These are phyloP conservation scores for Chromoteleia sp. DNA, from an alignment of 2,888 invertebrate genomes.

Conservation along the genomic window DNA sequence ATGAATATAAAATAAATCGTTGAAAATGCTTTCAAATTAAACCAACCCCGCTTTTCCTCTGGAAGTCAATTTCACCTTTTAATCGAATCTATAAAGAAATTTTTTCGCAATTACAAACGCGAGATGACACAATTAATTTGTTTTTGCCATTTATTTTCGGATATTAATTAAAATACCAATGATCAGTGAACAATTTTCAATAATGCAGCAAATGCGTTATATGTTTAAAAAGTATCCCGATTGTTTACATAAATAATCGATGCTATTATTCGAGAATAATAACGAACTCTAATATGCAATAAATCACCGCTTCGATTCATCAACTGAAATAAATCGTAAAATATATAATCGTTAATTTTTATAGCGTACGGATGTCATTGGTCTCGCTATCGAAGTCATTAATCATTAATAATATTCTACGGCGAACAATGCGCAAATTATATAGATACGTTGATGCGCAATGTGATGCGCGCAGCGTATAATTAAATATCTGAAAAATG, in stretches of 20 bases:
- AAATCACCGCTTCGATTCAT: constrained; percentile 15
- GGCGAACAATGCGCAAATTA: constrained; percentile 59
- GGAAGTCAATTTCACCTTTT: too few relatives aligned
- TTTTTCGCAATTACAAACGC: too few relatives aligned
- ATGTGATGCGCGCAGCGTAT: constrained; percentile 48
- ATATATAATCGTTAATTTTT: constrained; percentile 20
- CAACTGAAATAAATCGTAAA: constrained; percentile 14
- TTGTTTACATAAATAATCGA: constrained; percentile 8
- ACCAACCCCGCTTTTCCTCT: too few relatives aligned
- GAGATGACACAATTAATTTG: too few relatives aligned
- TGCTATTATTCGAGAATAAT: background rate
- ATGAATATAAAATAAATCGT: background rate
- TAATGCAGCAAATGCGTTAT: background rate
- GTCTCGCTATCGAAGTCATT: constrained; percentile 23
- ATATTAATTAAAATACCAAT: background rate
- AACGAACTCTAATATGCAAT: background rate
- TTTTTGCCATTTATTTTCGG: background rate
- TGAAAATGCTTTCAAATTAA: background rate
- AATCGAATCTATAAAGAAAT: too few relatives aligned
- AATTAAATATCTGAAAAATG: constrained; percentile 63
- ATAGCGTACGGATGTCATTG: constrained; percentile 16
- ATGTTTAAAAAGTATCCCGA: background rate
- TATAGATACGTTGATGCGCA: constrained; percentile 36
- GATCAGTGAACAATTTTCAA: background rate
- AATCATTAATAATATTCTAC: constrained; percentile 52